Conservation (phyloP, 2,888 invertebrate species). For the Tetranychus piercei region DNA sequence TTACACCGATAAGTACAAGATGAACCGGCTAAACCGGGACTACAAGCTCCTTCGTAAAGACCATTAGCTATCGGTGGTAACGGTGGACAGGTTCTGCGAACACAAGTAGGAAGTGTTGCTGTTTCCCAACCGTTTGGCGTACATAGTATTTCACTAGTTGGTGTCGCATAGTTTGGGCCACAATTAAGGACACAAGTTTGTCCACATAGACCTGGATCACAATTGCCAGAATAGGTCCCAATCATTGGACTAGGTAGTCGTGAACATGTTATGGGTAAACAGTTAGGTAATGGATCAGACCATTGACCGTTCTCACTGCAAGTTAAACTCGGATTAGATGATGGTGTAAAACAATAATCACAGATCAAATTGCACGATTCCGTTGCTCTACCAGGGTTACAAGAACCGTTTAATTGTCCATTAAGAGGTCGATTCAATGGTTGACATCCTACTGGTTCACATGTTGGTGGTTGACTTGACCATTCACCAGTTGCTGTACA, state of each 20-base stretch:
- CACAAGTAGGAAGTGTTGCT: neutral
- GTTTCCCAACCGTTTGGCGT: neutral
- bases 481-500: conserved; percentile 5
- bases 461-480: conserved; percentile 1
- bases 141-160: neutral
- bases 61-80: conserved; percentile 5
- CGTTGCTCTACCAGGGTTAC: neutral
- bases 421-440: neutral
- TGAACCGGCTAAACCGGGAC: conserved; percentile 9
- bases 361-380: conserved; percentile 4
- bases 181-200: neutral
- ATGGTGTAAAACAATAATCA: neutral
- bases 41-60: conserved; percentile 3
- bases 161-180: neutral
- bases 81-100: neutral
- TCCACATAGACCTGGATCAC: conserved; percentile 4
- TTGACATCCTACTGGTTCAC: conserved; percentile 10
- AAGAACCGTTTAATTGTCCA: conserved; percentile 2
- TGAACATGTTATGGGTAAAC: conserved; percentile 4
- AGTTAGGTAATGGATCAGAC: neutral
- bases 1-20: conserved; percentile 8
- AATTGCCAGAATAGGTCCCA: neutral
- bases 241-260: neutral
- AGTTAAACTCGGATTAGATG: neutral
- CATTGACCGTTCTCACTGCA: conserved; percentile 4